Evolutionary conservation across 2,797 vertebrate genomes (phyloP).

Genomic region (Catostomus latipinnis): DNA sequence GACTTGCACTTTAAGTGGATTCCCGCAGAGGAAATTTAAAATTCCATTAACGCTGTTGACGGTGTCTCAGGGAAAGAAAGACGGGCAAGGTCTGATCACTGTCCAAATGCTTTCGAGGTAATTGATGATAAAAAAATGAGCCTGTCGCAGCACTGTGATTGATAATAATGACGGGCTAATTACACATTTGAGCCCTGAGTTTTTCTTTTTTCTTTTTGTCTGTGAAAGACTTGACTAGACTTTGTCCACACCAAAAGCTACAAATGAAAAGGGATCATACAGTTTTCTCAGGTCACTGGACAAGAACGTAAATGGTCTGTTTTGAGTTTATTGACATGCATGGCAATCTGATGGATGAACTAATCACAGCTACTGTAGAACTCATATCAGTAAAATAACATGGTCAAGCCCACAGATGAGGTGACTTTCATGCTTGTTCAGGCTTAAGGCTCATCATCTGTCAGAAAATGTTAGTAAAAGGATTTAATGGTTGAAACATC

Average conservation of each 20-base stretch:
- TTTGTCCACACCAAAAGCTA: slow-evolving; percentile 18
- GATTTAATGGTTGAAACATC: too few species aligned
- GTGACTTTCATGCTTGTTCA: slow-evolving; percentile 29
- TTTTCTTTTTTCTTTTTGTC: slow-evolving; percentile 16
- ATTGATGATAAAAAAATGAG: slow-evolving; percentile 83
- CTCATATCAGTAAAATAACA: slow-evolving; percentile 35
- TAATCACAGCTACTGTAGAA: slow-evolving; percentile 25
- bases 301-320: slow-evolving; percentile 22
- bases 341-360: slow-evolving; percentile 15
- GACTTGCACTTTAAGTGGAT: slow-evolving; percentile 77
- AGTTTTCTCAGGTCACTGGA: slow-evolving; percentile 25
- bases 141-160: slow-evolving; percentile 82
- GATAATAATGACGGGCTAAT: slow-evolving; percentile 87
- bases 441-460: neutral
- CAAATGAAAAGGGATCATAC: slow-evolving; percentile 36
- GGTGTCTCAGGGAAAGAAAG: slow-evolving; percentile 70
- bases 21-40: slow-evolving; percentile 81
- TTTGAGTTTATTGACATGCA: slow-evolving; percentile 18
- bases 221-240: slow-evolving; percentile 8
- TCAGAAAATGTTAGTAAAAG: neutral
- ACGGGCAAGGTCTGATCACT: slow-evolving; percentile 77
- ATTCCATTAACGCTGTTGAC: slow-evolving; percentile 85
- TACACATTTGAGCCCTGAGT: slow-evolving; percentile 72
- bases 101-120: slow-evolving; percentile 82
- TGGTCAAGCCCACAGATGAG: neutral